Conservation (phyloP, 2,113 vertebrate genomes). For the Anser cygnoides region DNA sequence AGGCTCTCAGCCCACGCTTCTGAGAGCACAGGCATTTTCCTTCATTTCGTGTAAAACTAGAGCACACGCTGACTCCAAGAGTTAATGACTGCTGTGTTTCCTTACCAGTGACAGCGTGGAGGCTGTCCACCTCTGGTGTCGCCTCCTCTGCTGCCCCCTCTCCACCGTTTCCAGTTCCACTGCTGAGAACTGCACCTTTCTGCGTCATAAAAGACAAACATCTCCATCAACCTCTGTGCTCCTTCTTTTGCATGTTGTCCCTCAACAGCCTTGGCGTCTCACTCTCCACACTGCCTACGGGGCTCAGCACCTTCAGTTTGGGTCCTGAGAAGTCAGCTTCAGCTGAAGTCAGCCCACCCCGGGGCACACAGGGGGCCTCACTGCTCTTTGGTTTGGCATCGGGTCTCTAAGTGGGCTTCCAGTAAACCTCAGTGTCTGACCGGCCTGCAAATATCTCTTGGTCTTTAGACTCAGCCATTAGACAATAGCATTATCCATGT, state of each 20-base stretch:
- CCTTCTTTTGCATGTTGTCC: conserved; percentile 53
- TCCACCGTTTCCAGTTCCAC: background rate
- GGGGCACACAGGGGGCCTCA: rapidly evolving
- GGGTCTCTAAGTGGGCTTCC: background rate
- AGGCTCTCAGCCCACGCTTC: background rate
- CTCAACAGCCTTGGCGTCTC: conserved; percentile 16
- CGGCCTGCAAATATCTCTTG: background rate
- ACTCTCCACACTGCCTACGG: conserved; percentile 30
- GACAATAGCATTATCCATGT: background rate
- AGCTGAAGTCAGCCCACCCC: background rate
- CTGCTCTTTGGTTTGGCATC: background rate
- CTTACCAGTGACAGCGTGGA: background rate
- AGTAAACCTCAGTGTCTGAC: background rate
- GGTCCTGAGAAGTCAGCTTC: background rate
- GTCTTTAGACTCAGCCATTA: background rate
- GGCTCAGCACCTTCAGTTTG: conserved; percentile 50
- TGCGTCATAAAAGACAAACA: background rate
- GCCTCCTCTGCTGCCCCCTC: conserved; percentile 4
- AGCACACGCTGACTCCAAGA: background rate
- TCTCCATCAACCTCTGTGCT: conserved; percentile 56
- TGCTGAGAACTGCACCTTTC: conserved; percentile 2
- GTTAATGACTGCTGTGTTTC: no score
- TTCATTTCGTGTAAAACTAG: background rate
- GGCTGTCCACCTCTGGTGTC: conserved; percentile 26
- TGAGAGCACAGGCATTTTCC: background rate